phyloP scores from a whole-genome alignment of 2,797 vertebrate genomes.

The Micromesistius poutassou region DNA sequence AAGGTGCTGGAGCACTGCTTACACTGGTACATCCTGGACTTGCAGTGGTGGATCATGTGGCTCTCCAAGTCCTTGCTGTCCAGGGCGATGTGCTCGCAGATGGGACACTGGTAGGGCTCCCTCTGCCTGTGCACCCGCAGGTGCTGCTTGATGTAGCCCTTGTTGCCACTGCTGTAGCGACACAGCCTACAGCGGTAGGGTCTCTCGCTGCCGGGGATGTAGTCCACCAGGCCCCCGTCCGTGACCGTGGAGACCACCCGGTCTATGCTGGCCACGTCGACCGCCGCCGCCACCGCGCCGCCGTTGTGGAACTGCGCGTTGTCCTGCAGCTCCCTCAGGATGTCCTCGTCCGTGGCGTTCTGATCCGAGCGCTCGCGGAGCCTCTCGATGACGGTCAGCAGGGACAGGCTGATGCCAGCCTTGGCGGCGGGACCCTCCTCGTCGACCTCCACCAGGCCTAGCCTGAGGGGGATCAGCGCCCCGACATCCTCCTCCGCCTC shows the following conservation, averaged over 20 bases:
- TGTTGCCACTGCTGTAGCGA: slow-evolving; percentile 90
- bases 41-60: slow-evolving; percentile 97
- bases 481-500: slow-evolving; percentile 60
- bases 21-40: slow-evolving; percentile 88
- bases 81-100: slow-evolving; percentile 89
- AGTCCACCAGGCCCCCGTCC: slow-evolving; percentile 81
- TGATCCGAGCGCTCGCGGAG: slow-evolving; percentile 93
- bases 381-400: slow-evolving; percentile 94
- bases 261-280: slow-evolving; percentile 39
- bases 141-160: slow-evolving; percentile 97
- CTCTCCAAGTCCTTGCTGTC: slow-evolving; percentile 89
- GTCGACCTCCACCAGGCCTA: slow-evolving; percentile 36
- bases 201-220: slow-evolving; percentile 78
- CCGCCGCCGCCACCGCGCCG: slow-evolving; percentile 8
- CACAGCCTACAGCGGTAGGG: slow-evolving; percentile 93
- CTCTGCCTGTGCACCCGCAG: slow-evolving; percentile 90
- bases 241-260: slow-evolving; percentile 34
- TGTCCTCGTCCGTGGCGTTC: slow-evolving; percentile 92
- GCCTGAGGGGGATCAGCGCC: slow-evolving; percentile 21
- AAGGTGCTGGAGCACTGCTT: slow-evolving; percentile 86
- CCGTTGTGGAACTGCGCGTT: slow-evolving; percentile 84
- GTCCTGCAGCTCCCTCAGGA: slow-evolving; percentile 91
- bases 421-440: slow-evolving; percentile 75
- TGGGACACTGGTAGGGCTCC: slow-evolving; percentile 94
- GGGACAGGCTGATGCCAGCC: slow-evolving; percentile 92